Percentiles rank a stretch among this genome's conserved stretches.
Evolutionary conservation across 2,113 vertebrate species (phyloP).

Genomic region (Crocuta crocuta): DNA sequence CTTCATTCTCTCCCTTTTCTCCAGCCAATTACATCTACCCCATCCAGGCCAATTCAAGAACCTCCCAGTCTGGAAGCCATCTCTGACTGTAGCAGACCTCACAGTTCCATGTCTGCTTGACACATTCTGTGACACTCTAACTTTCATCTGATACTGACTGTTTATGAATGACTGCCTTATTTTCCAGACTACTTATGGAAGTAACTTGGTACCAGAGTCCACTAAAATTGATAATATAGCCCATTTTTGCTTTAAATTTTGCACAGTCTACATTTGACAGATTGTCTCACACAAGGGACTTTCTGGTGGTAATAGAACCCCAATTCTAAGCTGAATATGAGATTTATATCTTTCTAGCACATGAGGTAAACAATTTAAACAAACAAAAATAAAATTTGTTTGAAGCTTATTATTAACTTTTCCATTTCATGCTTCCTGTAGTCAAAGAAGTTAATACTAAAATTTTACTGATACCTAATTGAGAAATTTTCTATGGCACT

Average conservation of each 20-base stretch:
- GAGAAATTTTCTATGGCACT: too few species aligned
- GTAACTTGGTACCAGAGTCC: not conserved
- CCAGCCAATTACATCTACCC: not conserved
- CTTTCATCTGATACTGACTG: not conserved
- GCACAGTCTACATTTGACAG: not conserved
- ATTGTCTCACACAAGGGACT: not conserved
- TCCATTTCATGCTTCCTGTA: not conserved
- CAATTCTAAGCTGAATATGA: not conserved
- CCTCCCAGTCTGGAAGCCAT: not conserved
- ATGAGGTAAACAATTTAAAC: not conserved
- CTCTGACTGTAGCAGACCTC: not conserved
- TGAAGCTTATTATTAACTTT: not conserved
- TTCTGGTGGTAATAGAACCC: not conserved
- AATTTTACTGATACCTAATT: not conserved
- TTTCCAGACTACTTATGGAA: not conserved
- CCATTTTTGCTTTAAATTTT: not conserved
- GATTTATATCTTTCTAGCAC: not conserved
- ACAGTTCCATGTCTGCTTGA: not conserved
- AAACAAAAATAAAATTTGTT: not conserved
- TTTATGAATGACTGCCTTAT: not conserved
- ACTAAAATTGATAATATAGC: not conserved
- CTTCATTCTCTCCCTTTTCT: not conserved
- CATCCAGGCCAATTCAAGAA: not conserved
- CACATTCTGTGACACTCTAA: not conserved
- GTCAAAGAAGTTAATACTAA: not conserved